These are phyloP conservation scores for human (Homo sapiens) DNA, from an alignment of 2,113 vertebrate species.

Conservation along the genomic window DNA sequence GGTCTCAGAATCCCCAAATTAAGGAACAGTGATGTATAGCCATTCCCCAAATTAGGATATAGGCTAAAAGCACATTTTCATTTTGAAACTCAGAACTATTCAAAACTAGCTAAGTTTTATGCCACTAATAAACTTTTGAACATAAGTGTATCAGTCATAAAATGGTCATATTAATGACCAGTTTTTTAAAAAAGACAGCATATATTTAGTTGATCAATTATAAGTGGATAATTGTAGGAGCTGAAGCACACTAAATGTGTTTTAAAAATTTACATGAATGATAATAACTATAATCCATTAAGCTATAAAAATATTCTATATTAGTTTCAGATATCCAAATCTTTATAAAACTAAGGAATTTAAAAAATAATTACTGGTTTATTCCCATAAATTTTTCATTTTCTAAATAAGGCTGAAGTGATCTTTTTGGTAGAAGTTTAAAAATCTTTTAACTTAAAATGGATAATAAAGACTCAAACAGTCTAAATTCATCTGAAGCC, in stretches of 20 bases:
- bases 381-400: neutral
- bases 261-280: neutral
- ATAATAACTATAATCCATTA: neutral
- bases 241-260: neutral
- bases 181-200: neutral
- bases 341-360: neutral
- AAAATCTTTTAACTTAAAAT: conserved; percentile 23
- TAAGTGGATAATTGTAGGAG: neutral
- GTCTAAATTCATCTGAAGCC: conserved; percentile 22
- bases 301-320: neutral
- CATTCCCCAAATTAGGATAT: neutral
- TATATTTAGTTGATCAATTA: conserved; percentile 7
- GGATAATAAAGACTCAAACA: neutral
- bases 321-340: conserved; percentile 13
- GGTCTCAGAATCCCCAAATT: conserved; percentile 20
- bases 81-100: neutral
- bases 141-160: neutral
- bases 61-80: neutral
- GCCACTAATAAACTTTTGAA: neutral
- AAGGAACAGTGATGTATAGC: neutral
- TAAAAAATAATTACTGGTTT: neutral
- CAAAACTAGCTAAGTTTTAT: conserved; percentile 3
- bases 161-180: neutral
- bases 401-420: conserved; percentile 7
- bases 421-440: neutral